These are phyloP conservation scores for Remorina albescens DNA, from an alignment of 2,797 vertebrate genomes.

Conservation along the genomic window DNA sequence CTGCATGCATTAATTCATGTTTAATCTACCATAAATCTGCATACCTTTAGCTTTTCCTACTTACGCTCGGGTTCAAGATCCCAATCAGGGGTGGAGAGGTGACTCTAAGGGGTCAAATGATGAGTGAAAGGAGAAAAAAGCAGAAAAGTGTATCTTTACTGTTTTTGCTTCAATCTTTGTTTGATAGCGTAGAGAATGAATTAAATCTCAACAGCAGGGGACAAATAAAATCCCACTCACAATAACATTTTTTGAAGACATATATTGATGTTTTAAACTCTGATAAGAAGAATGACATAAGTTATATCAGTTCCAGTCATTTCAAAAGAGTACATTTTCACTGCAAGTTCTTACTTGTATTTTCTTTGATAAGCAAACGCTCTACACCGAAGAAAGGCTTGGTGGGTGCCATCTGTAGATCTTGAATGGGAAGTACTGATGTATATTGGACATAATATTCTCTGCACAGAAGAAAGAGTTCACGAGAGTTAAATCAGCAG, in stretches of 20 bases:
- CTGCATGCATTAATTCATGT: slow-evolving; percentile 1
- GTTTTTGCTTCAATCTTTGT: neutral
- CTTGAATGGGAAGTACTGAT: neutral
- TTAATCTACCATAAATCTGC: slow-evolving; percentile 2
- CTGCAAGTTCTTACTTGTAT: neutral
- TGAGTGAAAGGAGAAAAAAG: neutral
- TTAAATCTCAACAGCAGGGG: neutral
- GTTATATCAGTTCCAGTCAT: neutral
- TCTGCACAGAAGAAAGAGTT: neutral
- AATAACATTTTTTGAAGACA: neutral
- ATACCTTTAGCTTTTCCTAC: no score
- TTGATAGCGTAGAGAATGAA: neutral
- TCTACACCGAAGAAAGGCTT: neutral
- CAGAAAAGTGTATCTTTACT: neutral
- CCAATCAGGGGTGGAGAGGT: neutral
- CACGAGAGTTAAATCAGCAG: neutral
- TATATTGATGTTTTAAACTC: neutral
- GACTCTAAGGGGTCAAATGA: neutral
- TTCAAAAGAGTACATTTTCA: neutral
- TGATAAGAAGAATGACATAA: slow-evolving; percentile 1
- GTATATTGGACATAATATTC: neutral
- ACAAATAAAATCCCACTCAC: neutral
- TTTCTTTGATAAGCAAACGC: neutral
- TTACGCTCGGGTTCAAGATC: neutral
- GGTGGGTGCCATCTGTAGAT: neutral